Evolutionary conservation across 2,888 invertebrate genomes (phyloP).

Genomic region (Zygothrica quintamaculata): DNA sequence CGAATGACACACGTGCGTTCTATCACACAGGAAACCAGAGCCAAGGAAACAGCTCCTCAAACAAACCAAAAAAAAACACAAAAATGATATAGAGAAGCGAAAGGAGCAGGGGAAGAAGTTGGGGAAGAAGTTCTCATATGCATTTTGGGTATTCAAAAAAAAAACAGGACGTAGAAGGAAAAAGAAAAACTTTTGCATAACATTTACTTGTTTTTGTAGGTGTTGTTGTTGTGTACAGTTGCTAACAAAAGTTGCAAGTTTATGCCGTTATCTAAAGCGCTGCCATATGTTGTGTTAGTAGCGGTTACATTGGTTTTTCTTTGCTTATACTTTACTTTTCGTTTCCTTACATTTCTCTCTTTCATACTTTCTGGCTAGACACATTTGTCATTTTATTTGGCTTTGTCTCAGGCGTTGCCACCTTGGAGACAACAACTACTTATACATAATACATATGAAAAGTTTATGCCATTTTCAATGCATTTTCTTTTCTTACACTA

Average conservation of each 20-base stretch:
- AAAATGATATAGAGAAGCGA: background rate
- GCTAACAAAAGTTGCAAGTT: constrained; percentile 33
- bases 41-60: constrained; percentile 30
- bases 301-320: background rate
- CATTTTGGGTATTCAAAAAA: constrained; percentile 19
- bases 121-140: constrained; percentile 18
- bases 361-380: constrained; percentile 65
- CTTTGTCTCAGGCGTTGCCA: constrained; percentile 36
- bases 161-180: background rate
- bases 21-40: constrained; percentile 51
- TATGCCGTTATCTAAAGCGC: constrained; percentile 47
- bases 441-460: background rate
- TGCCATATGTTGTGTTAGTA: constrained; percentile 43
- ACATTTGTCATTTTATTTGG: constrained; percentile 75
- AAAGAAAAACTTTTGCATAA: constrained; percentile 29
- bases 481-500: constrained; percentile 27
- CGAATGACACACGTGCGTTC: constrained; percentile 63
- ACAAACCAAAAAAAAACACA: too few species aligned
- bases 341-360: too few species aligned
- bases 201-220: too few species aligned
- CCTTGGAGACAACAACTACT: constrained; percentile 30
- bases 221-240: too few species aligned
- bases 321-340: too few species aligned
- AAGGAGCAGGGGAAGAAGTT: background rate
- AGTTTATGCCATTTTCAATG: constrained; percentile 19